Percentiles rank a stretch among this genome's conserved stretches.
These are phyloP conservation scores for Rhamnusium bicolor DNA, from an alignment of 2,888 invertebrate genomes.

Conservation along the genomic window DNA sequence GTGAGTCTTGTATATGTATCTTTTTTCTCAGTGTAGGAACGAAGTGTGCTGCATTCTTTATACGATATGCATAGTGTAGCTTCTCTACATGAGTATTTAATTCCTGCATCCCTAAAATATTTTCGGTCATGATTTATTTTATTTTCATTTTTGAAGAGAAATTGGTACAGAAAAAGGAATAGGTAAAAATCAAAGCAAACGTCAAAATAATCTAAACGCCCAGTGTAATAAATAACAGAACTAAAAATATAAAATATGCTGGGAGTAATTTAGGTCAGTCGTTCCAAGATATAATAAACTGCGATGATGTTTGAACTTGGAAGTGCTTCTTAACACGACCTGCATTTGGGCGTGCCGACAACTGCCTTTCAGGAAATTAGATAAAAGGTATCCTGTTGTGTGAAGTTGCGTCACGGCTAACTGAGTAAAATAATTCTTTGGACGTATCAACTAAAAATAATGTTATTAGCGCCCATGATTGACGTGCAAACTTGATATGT, in stretches of 20 bases:
- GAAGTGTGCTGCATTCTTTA: background rate
- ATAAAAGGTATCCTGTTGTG: slow-evolving; percentile 21
- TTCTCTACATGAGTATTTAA: background rate
- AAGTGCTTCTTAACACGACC: slow-evolving; percentile 1
- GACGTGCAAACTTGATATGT: background rate
- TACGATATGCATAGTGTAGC: background rate
- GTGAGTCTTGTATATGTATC: too few relatives aligned
- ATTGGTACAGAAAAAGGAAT: background rate
- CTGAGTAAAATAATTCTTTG: background rate
- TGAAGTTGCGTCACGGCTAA: slow-evolving; percentile 7
- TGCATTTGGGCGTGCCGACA: slow-evolving; percentile 2
- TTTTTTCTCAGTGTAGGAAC: too few relatives aligned
- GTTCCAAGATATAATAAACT: background rate
- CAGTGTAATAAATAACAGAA: slow-evolving; percentile 10
- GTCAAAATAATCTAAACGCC: slow-evolving; percentile 1
- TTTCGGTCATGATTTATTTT: background rate
- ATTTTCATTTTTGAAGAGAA: background rate
- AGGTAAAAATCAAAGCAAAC: slow-evolving; percentile 1
- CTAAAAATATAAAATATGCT: slow-evolving; percentile 11
- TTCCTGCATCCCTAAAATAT: background rate
- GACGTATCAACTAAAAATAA: slow-evolving; percentile 5
- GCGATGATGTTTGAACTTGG: slow-evolving; percentile 23
- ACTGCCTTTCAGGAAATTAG: slow-evolving; percentile 24
- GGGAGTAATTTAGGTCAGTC: background rate
- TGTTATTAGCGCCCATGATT: background rate